Evolutionary conservation across 2,113 vertebrate species (phyloP), one percentile per base, ranked within the genome.

Genomic region (Cnemophilus loriae): DNA sequence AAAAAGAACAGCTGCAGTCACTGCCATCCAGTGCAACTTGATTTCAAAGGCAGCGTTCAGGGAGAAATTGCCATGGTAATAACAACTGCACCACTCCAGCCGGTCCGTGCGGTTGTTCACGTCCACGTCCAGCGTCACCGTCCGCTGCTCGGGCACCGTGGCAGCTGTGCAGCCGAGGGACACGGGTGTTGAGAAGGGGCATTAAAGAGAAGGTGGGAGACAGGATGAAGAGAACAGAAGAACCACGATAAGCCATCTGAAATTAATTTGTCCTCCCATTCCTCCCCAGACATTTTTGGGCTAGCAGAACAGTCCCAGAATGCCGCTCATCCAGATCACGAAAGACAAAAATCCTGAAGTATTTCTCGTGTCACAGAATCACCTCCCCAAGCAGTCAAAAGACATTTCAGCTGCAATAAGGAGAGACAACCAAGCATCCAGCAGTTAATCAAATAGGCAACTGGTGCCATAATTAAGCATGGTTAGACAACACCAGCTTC

Each of bases 1-100:
- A 30, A 99, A 99, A 28, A 99, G 99, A 39, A 99, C 99, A 0
- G 99, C 99, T 1, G 99, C 99, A 0, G 99, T 99, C 84, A 99
- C 99, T 0, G 99, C 99, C 99, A 99, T 99, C 99, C 99, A 99
- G 97, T 99, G 99, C 22, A 99, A 98, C 97, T 99, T 99, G 97
- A 99, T 98, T 98, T 99, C 99, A 46, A 99, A 99, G 91, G 99
- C 99, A 3, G 98, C 95, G 5, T 94, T 99, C 39, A 98, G 97
- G n/a, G 98, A 99, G 98, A 99, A 99, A 96, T 98, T 99, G 80
- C 99, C 99, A 2, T 99, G 99, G 97, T 99, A 99, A 73, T 99
- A 99, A 50, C 99, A 99, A 95, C 99, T 99, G 97, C 99, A 99
- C 99, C 99, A 99, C 74, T 99, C 99, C 1, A 99, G 97, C 1